Percentiles rank a stretch among this genome's conserved stretches.
Evolutionary conservation across 2,797 vertebrate genomes (phyloP).

Genomic region (Telmatherina bonti): DNA sequence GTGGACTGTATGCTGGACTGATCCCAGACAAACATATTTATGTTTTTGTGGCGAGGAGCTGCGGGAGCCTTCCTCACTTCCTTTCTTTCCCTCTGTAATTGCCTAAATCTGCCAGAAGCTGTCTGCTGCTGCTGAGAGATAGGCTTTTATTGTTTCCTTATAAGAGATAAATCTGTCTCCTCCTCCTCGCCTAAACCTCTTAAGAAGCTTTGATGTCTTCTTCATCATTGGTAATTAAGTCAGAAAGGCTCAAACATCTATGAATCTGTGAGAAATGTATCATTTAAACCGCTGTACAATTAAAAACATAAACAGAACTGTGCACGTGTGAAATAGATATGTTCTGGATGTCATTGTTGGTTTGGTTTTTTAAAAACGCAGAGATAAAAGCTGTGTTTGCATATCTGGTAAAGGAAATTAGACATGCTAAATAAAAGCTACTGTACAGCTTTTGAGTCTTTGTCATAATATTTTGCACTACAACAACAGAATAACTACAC

Average conservation of each 20-base stretch:
- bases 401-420: no score
- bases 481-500: no score
- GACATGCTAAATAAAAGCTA: no score
- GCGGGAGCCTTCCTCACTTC: slow-evolving; percentile 2
- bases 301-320: not conserved
- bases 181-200: slow-evolving; percentile 39
- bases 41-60: slow-evolving; percentile 23
- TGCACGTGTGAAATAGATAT: not conserved
- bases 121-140: slow-evolving; percentile 42
- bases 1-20: not conserved
- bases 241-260: slow-evolving; percentile 30
- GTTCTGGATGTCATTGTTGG: no score
- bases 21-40: slow-evolving; percentile 18
- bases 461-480: no score
- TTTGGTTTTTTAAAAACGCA: no score
- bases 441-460: no score
- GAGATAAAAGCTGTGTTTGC: no score
- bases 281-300: slow-evolving; percentile 6
- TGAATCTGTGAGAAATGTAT: not conserved
- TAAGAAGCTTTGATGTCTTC: slow-evolving; percentile 48
- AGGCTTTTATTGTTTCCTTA: slow-evolving; percentile 55
- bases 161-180: slow-evolving; percentile 53
- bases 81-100: slow-evolving; percentile 8
- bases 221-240: slow-evolving; percentile 47
- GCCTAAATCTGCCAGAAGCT: slow-evolving; percentile 17